Evolutionary conservation across 2,113 vertebrate genomes (phyloP), one percentile per base, ranked within the genome.

Genomic region (Lepus timidus): DNA sequence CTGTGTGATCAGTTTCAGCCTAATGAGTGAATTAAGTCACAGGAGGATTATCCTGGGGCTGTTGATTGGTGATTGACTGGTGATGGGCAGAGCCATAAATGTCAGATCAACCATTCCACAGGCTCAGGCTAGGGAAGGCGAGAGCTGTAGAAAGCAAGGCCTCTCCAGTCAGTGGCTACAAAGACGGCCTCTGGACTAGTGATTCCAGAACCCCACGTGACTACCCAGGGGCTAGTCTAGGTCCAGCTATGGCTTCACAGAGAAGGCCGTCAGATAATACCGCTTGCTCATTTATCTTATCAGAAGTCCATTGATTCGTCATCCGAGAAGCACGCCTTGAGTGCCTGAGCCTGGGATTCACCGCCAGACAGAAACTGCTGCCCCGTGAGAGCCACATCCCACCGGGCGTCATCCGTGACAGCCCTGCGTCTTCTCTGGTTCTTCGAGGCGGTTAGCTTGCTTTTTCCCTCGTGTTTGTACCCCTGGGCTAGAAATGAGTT

Each of bases 61-160:
- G 51, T 78, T 74, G 87, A 82, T 74, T 92, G 51, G 78, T 74
- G 87, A 82, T 74, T 92, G 90, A 90, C 51, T 70, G 36, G 49
- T 33, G 29, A 44, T 27, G 44, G 27, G 25, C 51, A 90, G 27
- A 83, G 64, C 76, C 88, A 36, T 44, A 90, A 84, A 49, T n/a
- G 29, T 91, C n/a, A 71, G 22, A 84, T 20, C 13, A 71, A 55
- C 64, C 55, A 61, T 79, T 65, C 51, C 44, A 64, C 20, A 19
- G 68, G 61, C 61, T 91, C 76, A 89, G 73, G 74, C 22, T 55
- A 58, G 31, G 27, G 44, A 74, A 61, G 61, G 27, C 12, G 13
- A 49, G 65, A 62, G 12, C 39, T 49, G 12, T 1, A 76, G 27
- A 67, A 79, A 61, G 55, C 74, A 83, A 80, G n/a, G 2, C 39